Evolutionary conservation across 2,888 invertebrate genomes (phyloP).

Genomic region (Agonopterix alstromeriana): DNA sequence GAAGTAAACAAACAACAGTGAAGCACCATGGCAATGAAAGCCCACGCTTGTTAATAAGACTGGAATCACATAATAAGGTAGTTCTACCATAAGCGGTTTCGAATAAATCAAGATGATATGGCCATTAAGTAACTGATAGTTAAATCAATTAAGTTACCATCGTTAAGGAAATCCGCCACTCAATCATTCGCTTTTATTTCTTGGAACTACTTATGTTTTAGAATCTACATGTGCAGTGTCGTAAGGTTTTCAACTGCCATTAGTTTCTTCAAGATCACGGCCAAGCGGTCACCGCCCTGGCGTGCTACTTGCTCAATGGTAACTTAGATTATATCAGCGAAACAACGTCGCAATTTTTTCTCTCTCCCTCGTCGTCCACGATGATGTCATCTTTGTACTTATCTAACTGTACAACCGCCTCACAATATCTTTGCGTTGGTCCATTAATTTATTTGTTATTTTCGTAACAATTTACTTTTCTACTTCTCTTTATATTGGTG

Average conservation of each 20-base stretch:
- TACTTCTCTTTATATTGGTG: background rate
- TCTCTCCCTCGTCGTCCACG: slow-evolving; percentile 33
- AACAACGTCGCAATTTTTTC: slow-evolving; percentile 27
- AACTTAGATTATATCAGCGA: slow-evolving; percentile 40
- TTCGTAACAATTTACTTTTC: background rate
- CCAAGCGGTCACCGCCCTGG: slow-evolving; percentile 56
- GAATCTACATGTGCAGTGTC: background rate
- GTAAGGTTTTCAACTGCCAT: slow-evolving; percentile 29
- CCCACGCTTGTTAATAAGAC: slow-evolving; percentile 28
- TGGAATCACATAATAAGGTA: slow-evolving; percentile 31
- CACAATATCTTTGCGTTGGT: slow-evolving; percentile 26
- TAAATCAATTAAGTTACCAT: slow-evolving; percentile 2
- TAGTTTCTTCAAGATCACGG: slow-evolving; percentile 63
- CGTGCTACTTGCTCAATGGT: slow-evolving; percentile 38
- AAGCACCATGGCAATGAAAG: slow-evolving; percentile 27
- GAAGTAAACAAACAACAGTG: slow-evolving; percentile 13
- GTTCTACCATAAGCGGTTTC: slow-evolving; percentile 29
- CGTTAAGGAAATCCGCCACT: background rate
- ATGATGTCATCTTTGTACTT: slow-evolving; percentile 55
- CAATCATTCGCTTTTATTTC: background rate
- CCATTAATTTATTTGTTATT: slow-evolving; percentile 13
- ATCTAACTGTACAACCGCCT: slow-evolving; percentile 11
- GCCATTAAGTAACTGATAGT: slow-evolving; percentile 11
- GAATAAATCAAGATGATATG: slow-evolving; percentile 30
- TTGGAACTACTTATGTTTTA: background rate